Base-by-base conservation (phyloP, 2,797 vertebrate genomes). In the Hoplostethus atlanticus region DNA sequence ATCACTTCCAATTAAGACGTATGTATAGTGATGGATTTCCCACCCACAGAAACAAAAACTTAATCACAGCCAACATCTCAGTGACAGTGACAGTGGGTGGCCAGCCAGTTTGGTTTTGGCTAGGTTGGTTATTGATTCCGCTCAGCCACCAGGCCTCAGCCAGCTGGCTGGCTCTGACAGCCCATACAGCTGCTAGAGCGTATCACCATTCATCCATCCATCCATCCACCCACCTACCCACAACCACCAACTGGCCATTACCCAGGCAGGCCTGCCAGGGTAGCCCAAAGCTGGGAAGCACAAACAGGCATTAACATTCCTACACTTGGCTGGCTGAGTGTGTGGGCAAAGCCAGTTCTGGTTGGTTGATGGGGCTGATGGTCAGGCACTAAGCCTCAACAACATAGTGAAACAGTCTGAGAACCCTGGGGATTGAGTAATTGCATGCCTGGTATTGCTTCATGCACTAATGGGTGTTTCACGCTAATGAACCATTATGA, bases 281-380 rank as follows among this genome's bases (percentile, higher is more conserved):
- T n/a, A 57, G 34, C 76, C 76, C 73, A 60, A 67, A 69, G 63
- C 63, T 57, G 69, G 73, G n/a, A 72, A 73, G 72, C 51, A 54
- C 58, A 79, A 75, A 68, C n/a, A 55, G n/a, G 74, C 72, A 81
- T 64, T 85, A 83, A 71, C 83, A 77, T 88, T 87, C 78, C 64
- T 73, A 17, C 52, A 54, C 21, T 82, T 62, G n/a, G 46, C 40
- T 62, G 72, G 15, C 21, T 44, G 48, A 68, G 42, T 78, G 68
- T 58, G 44, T 50, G 48, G 77, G 54, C 38, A 69, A 58, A 82
- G 58, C 59, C 68, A 73, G 53, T 25, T 75, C 40, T 79, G 58
- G 71, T 71, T 47, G 46, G 52, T 66, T 71, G 31, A n/a, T 51
- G 48, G 48, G 28, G 16, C 38, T 28, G 15, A 38, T 21, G 52